Conservation (phyloP, 2,797 vertebrate genomes). For the Ceryle rudis region DNA sequence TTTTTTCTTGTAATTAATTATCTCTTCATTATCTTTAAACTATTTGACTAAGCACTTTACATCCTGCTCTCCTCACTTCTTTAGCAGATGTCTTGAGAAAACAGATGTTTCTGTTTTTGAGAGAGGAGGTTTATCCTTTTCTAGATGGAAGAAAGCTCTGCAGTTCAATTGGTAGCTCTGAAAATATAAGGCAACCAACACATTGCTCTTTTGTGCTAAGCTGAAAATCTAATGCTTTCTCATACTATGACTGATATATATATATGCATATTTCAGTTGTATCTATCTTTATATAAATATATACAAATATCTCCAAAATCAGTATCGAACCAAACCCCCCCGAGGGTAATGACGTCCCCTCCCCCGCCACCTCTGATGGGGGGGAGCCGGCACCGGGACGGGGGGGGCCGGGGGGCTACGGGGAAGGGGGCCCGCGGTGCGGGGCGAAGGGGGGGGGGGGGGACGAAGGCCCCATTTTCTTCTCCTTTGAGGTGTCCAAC, state of each 20-base stretch:
- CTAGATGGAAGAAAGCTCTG: not conserved
- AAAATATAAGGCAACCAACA: not conserved
- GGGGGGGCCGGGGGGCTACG: no score
- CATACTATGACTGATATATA: not conserved
- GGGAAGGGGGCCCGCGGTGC: no score
- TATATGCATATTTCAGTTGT: not conserved
- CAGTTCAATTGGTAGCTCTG: not conserved
- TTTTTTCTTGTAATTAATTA: constrained; percentile 71
- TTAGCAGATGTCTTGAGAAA: constrained; percentile 73
- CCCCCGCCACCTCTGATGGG: no score
- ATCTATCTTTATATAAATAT: not conserved
- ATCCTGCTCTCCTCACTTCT: constrained; percentile 43
- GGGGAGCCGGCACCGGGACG: no score
- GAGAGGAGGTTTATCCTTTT: constrained; percentile 14
- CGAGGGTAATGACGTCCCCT: no score
- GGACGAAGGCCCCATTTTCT: no score
- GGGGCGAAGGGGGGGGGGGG: no score
- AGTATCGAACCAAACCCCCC: no score
- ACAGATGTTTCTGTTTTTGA: constrained; percentile 73
- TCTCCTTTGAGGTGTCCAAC: no score
- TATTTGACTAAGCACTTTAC: constrained; percentile 72
- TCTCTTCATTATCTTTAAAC: constrained; percentile 76
- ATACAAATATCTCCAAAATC: not conserved
- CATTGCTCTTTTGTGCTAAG: not conserved
- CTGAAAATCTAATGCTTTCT: not conserved